phyloP scores from a whole-genome alignment of 2,113 vertebrate species.

The Rana temporaria region DNA sequence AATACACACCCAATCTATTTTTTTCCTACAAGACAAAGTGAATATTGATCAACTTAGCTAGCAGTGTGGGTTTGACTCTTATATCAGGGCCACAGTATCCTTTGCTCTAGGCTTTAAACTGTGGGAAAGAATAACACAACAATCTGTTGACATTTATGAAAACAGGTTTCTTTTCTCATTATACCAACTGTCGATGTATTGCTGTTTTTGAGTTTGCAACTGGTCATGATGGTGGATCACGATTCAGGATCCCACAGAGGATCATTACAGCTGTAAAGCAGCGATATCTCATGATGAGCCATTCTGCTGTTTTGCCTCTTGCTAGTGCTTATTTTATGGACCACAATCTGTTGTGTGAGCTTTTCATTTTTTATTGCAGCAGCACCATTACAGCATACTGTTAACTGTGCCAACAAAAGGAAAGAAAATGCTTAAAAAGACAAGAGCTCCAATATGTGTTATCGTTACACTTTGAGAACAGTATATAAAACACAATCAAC shows the following conservation, averaged over 20 bases:
- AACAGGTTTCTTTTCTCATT: constrained; percentile 41
- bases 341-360: constrained; percentile 47
- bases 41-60: background rate
- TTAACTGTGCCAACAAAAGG: constrained; percentile 4
- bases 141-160: constrained; percentile 41
- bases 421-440: constrained; percentile 22
- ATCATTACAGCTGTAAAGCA: constrained; percentile 28
- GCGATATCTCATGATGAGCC: constrained; percentile 14
- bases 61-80: background rate
- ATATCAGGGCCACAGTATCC: background rate
- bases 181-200: constrained; percentile 17
- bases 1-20: background rate
- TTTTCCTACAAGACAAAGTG: background rate
- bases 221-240: constrained; percentile 23
- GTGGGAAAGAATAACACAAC: constrained; percentile 23
- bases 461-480: background rate
- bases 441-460: background rate
- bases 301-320: constrained; percentile 32
- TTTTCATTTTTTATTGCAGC: constrained; percentile 34
- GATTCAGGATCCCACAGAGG: constrained; percentile 37
- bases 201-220: constrained; percentile 18
- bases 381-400: background rate
- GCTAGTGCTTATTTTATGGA: constrained; percentile 30
- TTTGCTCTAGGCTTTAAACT: constrained; percentile 8
- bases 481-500: too few species aligned